phyloP scores from a whole-genome alignment of 2,888 invertebrate species.

The Eupeodes latifasciatus region DNA sequence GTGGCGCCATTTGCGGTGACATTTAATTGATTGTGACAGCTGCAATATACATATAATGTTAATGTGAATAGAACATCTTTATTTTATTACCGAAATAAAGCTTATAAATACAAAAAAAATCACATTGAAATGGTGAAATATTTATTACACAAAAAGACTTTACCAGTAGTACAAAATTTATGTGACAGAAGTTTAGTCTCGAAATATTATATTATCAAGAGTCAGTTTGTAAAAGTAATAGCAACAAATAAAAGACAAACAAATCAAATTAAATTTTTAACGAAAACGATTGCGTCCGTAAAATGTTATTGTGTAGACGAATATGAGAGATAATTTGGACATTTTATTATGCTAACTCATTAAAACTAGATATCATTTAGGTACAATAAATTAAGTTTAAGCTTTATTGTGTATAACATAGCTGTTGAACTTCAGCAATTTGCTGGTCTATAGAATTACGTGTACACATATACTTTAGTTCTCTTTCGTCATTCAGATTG shows the following conservation, averaged over 20 bases:
- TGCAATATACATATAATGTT: slow-evolving; percentile 7
- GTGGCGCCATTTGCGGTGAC: slow-evolving; percentile 29
- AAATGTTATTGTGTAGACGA: neutral
- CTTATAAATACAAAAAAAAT: neutral
- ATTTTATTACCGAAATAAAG: slow-evolving; percentile 28
- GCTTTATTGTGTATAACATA: neutral
- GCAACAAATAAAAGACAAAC: too few relatives aligned
- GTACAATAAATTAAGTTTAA: neutral
- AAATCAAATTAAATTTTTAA: neutral
- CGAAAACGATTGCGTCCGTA: neutral
- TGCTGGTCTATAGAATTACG: too few relatives aligned
- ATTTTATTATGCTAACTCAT: neutral
- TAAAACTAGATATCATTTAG: neutral
- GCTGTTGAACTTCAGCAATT: too few relatives aligned
- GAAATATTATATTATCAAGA: neutral
- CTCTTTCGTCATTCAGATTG: too few relatives aligned
- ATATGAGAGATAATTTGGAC: neutral
- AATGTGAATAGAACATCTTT: neutral
- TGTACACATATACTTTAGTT: too few relatives aligned
- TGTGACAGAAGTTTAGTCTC: neutral
- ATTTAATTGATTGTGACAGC: slow-evolving; percentile 29
- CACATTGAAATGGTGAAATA: slow-evolving; percentile 26
- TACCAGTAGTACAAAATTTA: neutral
- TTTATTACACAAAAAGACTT: slow-evolving; percentile 3
- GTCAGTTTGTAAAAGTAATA: neutral